Conservation (phyloP, 2,113 vertebrate species). For the Mola mola region DNA sequence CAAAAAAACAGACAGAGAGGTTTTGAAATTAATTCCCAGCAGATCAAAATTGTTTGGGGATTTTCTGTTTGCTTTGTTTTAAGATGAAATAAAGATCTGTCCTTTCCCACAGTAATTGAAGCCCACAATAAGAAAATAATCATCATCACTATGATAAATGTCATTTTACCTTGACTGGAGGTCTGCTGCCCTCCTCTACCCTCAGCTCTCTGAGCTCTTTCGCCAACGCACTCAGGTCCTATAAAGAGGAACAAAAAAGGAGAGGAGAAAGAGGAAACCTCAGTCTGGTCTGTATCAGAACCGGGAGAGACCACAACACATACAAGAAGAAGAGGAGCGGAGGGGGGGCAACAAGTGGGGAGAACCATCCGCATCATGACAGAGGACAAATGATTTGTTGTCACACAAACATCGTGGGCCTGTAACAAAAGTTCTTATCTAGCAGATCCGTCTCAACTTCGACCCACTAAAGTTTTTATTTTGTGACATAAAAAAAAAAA, state of each 20-base stretch:
- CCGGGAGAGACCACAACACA: slow-evolving; percentile 24
- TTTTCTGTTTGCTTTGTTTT: too few relatives aligned
- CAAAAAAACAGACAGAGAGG: too few relatives aligned
- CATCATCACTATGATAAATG: not conserved
- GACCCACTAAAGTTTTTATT: not conserved
- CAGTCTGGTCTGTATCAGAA: not conserved
- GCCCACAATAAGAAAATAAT: too few relatives aligned
- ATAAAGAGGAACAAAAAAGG: slow-evolving; percentile 26
- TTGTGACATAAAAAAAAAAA: not conserved
- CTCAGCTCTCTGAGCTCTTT: slow-evolving; percentile 95
- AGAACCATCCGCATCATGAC: slow-evolving; percentile 30
- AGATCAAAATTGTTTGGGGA: too few relatives aligned
- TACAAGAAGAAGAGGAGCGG: not conserved
- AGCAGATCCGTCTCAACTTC: slow-evolving; percentile 24
- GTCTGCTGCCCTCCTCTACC: slow-evolving; percentile 92
- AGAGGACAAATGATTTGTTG: slow-evolving; percentile 10
- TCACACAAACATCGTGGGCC: slow-evolving; percentile 22
- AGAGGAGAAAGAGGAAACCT: slow-evolving; percentile 1
- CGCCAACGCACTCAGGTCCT: slow-evolving; percentile 96
- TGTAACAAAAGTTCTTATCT: slow-evolving; percentile 53
- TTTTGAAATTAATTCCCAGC: too few relatives aligned
- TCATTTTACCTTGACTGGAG: slow-evolving; percentile 86
- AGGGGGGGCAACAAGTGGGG: slow-evolving; percentile 11
- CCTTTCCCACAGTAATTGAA: too few relatives aligned
- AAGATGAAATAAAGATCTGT: too few relatives aligned